These are phyloP conservation scores for Catharus bicknelli DNA, from an alignment of 2,113 vertebrate species.

Conservation along the genomic window DNA sequence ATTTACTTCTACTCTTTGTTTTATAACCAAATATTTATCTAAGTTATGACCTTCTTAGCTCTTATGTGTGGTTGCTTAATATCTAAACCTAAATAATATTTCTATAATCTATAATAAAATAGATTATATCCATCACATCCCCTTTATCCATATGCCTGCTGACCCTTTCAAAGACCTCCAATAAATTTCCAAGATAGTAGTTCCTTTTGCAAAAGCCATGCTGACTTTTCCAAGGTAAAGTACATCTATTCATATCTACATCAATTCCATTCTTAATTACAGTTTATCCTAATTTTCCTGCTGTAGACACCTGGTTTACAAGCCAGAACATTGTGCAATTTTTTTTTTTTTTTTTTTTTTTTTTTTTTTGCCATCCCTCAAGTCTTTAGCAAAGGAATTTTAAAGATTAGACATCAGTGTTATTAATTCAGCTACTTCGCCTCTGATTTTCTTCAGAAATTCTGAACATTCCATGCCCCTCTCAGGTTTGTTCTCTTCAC, in stretches of 20 bases:
- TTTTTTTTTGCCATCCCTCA: not conserved
- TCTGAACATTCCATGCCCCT: not conserved
- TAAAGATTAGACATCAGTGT: not conserved
- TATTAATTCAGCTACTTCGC: not conserved
- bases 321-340: not conserved
- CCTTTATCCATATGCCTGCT: not conserved
- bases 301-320: not conserved
- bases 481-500: not conserved
- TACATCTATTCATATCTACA: not conserved
- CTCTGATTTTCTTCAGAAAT: not conserved
- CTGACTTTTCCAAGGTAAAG: not conserved
- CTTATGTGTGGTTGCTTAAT: not conserved
- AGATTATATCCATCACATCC: slow-evolving; percentile 3
- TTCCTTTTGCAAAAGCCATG: not conserved
- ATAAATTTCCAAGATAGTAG: not conserved
- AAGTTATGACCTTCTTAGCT: not conserved
- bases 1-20: not conserved
- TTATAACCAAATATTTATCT: not conserved
- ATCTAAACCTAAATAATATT: not conserved
- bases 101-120: not conserved
- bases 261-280: not conserved
- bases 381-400: not conserved
- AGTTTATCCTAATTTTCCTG: not conserved
- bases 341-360: not conserved
- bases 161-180: not conserved